These are phyloP conservation scores for Neosilurus mollespiculum DNA, from an alignment of 2,797 vertebrate species.

Conservation along the genomic window DNA sequence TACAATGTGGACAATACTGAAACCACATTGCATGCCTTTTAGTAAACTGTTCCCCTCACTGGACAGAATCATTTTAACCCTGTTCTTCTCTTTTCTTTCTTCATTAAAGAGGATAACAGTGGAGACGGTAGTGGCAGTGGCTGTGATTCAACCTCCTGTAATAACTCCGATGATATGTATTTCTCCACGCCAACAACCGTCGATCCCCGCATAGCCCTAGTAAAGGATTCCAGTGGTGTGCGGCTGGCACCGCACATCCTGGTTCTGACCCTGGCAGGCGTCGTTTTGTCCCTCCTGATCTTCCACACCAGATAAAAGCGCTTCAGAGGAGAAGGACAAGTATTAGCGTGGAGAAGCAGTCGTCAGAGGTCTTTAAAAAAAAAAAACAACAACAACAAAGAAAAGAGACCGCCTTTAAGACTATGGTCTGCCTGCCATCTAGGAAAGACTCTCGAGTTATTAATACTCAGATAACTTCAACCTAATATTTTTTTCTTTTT, in stretches of 20 bases:
- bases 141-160: constrained; percentile 80
- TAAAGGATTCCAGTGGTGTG: rapidly evolving
- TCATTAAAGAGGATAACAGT: constrained; percentile 75
- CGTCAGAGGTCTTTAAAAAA: constrained; percentile 69
- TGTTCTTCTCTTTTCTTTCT: background rate
- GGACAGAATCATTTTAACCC: background rate
- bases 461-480: constrained; percentile 78
- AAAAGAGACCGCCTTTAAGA: constrained; percentile 74
- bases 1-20: background rate
- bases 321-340: constrained; percentile 15
- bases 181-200: constrained; percentile 73
- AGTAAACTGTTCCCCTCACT: background rate
- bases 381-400: background rate
- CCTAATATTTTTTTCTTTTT: constrained; percentile 65
- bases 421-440: constrained; percentile 67
- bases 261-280: constrained; percentile 64
- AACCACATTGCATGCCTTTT: background rate
- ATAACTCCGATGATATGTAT: constrained; percentile 79
- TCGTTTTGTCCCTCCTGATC: constrained; percentile 66
- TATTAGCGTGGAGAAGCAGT: constrained; percentile 60
- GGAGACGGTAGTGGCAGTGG: constrained; percentile 92
- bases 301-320: constrained; percentile 72
- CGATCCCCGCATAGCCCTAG: constrained; percentile 9
- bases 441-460: constrained; percentile 68
- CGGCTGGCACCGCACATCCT: constrained; percentile 55